Conservation (phyloP, 2,888 invertebrate genomes). For the Lamellibrachia columna region DNA sequence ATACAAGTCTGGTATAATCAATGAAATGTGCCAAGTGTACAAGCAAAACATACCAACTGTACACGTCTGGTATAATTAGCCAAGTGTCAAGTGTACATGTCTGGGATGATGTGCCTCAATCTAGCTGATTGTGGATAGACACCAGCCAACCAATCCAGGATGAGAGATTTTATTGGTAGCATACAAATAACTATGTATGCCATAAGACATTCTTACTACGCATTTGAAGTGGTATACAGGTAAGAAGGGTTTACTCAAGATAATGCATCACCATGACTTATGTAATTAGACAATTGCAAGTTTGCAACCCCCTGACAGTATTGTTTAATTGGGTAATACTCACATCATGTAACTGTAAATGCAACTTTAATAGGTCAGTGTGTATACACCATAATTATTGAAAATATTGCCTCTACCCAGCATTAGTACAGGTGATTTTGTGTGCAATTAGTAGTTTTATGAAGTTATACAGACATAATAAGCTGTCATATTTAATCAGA, state of each 20-base stretch:
- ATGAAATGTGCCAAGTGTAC: not conserved
- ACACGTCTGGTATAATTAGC: not conserved
- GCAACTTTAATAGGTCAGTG: too few relatives aligned
- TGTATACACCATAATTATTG: too few relatives aligned
- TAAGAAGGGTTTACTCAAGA: not conserved
- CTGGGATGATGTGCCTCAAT: too few relatives aligned
- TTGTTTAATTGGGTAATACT: not conserved
- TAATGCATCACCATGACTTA: not conserved
- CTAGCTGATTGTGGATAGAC: too few relatives aligned
- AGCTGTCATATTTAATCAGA: not conserved
- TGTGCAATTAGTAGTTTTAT: too few relatives aligned
- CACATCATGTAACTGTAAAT: not conserved
- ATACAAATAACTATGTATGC: not conserved
- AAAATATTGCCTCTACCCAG: not conserved
- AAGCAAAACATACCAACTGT: not conserved
- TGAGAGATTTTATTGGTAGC: not conserved
- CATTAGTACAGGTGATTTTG: not conserved
- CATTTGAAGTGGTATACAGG: not conserved
- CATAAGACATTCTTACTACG: not conserved
- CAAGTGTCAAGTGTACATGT: not conserved
- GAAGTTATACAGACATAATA: not conserved
- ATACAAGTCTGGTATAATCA: not conserved
- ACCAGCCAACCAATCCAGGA: not conserved
- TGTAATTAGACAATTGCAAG: not conserved
- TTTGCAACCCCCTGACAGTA: not conserved